Base-by-base conservation (phyloP, 2,888 invertebrate genomes). In the Ornithoptera priamus region DNA sequence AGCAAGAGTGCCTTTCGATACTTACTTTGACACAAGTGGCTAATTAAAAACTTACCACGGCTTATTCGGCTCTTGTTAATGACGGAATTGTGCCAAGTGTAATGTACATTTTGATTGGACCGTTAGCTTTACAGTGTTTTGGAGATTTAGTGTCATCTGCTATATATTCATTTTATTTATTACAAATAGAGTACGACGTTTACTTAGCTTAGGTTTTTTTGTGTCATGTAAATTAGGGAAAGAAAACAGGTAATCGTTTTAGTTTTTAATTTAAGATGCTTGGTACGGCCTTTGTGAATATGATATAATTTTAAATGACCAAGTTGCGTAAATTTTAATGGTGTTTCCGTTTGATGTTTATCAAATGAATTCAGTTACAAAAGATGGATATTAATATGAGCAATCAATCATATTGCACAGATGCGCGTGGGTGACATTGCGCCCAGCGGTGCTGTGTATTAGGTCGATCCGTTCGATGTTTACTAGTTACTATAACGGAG, bases 381-480 rank as follows among this genome's bases (percentile, higher is more conserved):
- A 36, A 46, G 20, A 62, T 46, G 20, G 42, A 20, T 50, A 58
- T 66, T 83, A 81, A 80, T 79, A 79, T 75, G 75, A 76, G 74
- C 70, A 75, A 75, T 76, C 72, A 72, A 74, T 74, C 75, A 78
- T 79, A 80, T 79, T 80, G 78, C 77, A 78, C 74, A 77, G 71
- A 71, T 81, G 74, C 76, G 85, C 83, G 88, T 88, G 84, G 89
- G 89, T 78, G 85, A 75, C 74, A 77, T 75, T 78, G 64, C 60
- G 80, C 78, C 77, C 77, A 77, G 77, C 30, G 30, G 30, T 30
- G 78, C 76, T 75, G 36, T 36, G n/a, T 56, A 42, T 61, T 63
- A 42, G 50, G 39, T 36, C 36, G 58, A 61, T 64, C 70, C 75
- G 77, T 77, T 39, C 69, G 73, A 76, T 75, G 73, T 73, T 75